Conservation (phyloP, 1,140 invertebrate genomes). For the Papilio polyxenes region DNA sequence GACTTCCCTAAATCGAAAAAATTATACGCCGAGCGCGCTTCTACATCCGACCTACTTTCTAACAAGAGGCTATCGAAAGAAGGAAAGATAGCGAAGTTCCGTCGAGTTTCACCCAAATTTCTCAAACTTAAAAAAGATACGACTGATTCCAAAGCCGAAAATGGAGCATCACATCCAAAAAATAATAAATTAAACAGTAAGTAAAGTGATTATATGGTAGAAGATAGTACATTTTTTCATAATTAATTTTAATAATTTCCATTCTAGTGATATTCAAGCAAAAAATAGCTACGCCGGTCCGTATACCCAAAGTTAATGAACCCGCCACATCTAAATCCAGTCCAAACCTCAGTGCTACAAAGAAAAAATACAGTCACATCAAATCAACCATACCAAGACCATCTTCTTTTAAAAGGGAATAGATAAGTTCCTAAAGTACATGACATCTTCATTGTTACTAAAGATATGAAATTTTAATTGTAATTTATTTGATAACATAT, state of each 20-base stretch:
- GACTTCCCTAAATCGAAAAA: conserved; percentile 55
- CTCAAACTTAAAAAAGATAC: conserved; percentile 61
- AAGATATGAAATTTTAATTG: background rate
- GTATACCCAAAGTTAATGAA: conserved; percentile 42
- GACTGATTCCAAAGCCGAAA: conserved; percentile 48
- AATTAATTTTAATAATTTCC: conserved; percentile 32
- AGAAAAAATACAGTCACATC: conserved; percentile 68
- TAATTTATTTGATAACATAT: conserved; percentile 12
- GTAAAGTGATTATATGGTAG: conserved; percentile 33
- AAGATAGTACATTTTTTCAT: background rate
- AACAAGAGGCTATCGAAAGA: conserved; percentile 47
- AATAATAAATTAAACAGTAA: conserved; percentile 64
- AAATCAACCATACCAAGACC: conserved; percentile 75
- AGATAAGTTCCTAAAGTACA: background rate
- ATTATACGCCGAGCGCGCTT: conserved; percentile 62
- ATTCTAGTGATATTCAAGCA: conserved; percentile 65
- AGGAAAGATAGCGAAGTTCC: conserved; percentile 53
- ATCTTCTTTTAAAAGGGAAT: conserved; percentile 61
- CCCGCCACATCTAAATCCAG: conserved; percentile 45
- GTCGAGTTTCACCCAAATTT: conserved; percentile 63
- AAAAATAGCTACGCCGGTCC: conserved; percentile 57
- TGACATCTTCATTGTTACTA: background rate
- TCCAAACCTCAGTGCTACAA: conserved; percentile 60
- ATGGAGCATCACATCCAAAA: conserved; percentile 49
- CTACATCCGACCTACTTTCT: conserved; percentile 61